phyloP scores from a whole-genome alignment of 1,140 invertebrate genomes.

The Lutraria rhynchaena region DNA sequence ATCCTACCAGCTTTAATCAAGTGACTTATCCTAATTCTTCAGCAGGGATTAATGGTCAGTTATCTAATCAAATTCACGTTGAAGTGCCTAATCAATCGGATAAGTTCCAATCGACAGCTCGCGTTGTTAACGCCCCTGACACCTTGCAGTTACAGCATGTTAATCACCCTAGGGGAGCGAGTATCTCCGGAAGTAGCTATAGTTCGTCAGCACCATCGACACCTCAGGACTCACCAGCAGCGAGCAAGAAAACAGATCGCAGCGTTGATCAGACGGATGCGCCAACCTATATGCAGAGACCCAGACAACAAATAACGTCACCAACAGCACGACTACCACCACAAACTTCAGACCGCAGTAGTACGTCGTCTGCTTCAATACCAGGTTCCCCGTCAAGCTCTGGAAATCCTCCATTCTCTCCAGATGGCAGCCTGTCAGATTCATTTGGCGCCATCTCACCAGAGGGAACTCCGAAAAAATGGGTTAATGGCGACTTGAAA shows the following conservation, averaged over 20 bases:
- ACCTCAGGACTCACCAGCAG: conserved; percentile 49
- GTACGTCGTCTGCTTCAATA: conserved; percentile 64
- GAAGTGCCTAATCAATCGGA: conserved; percentile 1
- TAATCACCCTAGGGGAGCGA: conserved; percentile 33
- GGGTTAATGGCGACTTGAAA: conserved; percentile 22
- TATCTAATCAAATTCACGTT: conserved; percentile 37
- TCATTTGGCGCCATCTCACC: conserved; percentile 32
- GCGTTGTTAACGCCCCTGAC: conserved; percentile 6
- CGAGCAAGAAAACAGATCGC: background rate
- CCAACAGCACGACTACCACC: conserved; percentile 22
- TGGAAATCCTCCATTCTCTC: conserved; percentile 37
- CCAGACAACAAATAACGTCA: conserved; percentile 27
- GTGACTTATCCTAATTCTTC: conserved; percentile 45
- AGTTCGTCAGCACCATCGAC: conserved; percentile 61
- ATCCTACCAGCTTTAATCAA: conserved; percentile 12
- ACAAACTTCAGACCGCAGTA: conserved; percentile 52
- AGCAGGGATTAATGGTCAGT: conserved; percentile 29
- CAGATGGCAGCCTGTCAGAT: conserved; percentile 40
- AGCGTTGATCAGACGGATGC: background rate
- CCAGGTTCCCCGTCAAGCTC: conserved; percentile 64
- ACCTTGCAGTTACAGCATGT: conserved; percentile 24
- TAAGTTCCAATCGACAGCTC: background rate
- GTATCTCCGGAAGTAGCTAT: conserved; percentile 43
- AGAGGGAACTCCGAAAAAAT: conserved; percentile 38
- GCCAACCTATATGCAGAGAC: conserved; percentile 22